Conservation (phyloP, 2,797 vertebrate genomes). For the Pangasius larnaudii region DNA sequence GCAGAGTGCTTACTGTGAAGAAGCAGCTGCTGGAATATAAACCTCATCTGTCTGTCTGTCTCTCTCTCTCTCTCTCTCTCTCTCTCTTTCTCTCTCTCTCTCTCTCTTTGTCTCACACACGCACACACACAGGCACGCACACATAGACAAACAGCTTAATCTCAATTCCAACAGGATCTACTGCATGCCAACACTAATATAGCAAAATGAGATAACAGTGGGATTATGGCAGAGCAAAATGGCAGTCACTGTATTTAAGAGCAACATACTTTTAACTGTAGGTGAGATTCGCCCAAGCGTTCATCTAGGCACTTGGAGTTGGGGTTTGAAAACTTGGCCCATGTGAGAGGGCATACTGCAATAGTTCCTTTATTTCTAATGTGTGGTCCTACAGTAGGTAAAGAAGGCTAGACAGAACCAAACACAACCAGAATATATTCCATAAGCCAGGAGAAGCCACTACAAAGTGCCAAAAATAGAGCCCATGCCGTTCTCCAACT, state of each 20-base stretch:
- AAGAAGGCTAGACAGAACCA: slow-evolving; percentile 16
- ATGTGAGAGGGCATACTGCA: background rate
- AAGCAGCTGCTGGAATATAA: slow-evolving; percentile 45
- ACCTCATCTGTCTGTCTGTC: background rate
- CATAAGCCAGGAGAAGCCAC: slow-evolving; percentile 25
- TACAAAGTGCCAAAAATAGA: slow-evolving; percentile 42
- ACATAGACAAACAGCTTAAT: background rate
- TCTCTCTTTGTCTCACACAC: background rate
- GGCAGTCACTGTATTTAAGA: slow-evolving; percentile 23
- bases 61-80: background rate
- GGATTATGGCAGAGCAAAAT: slow-evolving; percentile 32
- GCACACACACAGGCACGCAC: slow-evolving; percentile 37
- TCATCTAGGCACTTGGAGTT: background rate
- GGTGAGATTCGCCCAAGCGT: background rate
- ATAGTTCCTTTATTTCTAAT: background rate
- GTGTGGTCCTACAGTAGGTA: slow-evolving; percentile 11
- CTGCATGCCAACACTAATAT: slow-evolving; percentile 39
- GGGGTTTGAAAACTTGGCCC: background rate
- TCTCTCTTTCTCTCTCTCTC: background rate
- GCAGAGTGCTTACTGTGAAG: slow-evolving; percentile 5
- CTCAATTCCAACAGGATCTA: slow-evolving; percentile 28
- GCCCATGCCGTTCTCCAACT: slow-evolving; percentile 27
- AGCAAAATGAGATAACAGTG: background rate
- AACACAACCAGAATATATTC: slow-evolving; percentile 27
- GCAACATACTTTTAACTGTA: slow-evolving; percentile 2